Percentiles rank a stretch among this genome's conserved stretches.
These are phyloP conservation scores for Mystacornis crossleyi DNA, from an alignment of 2,113 vertebrate species.

Conservation along the genomic window DNA sequence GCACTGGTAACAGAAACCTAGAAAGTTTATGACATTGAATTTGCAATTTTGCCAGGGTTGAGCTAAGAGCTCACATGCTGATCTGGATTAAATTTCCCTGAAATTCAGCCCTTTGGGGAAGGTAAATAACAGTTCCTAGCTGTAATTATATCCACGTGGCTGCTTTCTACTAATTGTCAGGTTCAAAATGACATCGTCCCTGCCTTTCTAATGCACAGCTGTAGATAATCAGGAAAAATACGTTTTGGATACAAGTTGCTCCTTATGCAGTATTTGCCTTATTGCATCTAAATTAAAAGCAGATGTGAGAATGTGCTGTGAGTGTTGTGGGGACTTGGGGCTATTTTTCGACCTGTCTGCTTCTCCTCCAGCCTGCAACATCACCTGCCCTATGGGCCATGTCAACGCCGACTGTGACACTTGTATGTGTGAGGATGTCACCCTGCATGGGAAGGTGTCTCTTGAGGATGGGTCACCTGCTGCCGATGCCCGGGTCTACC, in stretches of 20 bases:
- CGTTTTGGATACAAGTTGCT: conserved; percentile 1
- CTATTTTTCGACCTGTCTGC: neutral
- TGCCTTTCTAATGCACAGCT: neutral
- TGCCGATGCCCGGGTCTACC: conserved; percentile 79
- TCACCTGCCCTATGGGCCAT: conserved; percentile 85
- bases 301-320: accelerated
- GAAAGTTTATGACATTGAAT: neutral
- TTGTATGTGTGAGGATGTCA: conserved; percentile 89
- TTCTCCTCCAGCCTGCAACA: conserved; percentile 78
- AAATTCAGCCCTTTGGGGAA: conserved; percentile 18
- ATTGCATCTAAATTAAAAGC: conserved; percentile 31
- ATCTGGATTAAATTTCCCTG: neutral
- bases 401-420: conserved; percentile 86
- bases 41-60: neutral
- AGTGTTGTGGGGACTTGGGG: neutral
- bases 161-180: conserved; percentile 33
- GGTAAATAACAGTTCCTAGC: conserved; percentile 4
- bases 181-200: neutral
- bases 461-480: conserved; percentile 84
- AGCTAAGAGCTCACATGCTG: neutral
- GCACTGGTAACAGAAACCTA: neutral
- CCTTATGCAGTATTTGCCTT: neutral
- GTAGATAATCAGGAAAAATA: conserved; percentile 10
- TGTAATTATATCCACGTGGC: conserved; percentile 46
- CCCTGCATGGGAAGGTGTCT: conserved; percentile 84